Base-by-base conservation (phyloP, 2,113 vertebrate genomes). In the Desmodus rotundus region DNA sequence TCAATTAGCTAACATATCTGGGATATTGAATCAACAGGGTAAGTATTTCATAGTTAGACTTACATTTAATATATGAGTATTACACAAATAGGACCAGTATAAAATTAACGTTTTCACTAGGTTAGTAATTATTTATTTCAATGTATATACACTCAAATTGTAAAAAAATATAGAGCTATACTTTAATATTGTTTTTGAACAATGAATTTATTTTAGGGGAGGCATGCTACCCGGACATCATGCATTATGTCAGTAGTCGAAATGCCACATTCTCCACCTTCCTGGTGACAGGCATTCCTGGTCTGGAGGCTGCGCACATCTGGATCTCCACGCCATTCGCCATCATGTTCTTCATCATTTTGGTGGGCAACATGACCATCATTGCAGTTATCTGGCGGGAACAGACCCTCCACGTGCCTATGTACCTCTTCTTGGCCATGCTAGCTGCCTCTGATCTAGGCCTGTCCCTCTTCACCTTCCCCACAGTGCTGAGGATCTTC, bases 371-470 rank as follows among this genome's bases (percentile, higher is more conserved):
- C 4, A 0, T 45, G 38, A 86, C 36, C 56, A 77, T 96, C 31
- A 28, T 96, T 6, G 54, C 84, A 47, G 20, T 85, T 77, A 81
- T 97, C 24, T 85, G 52, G 56, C 7, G 1, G 13, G 96, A 97
- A 15, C 28, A 54, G 16, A 72, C 76, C 14, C 91, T 97, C 54
- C 96, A 97, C 7, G 54, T 89, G 38, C 97, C 98, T 38, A 96
- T 98, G 97, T 97, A 95, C 33, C 33, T 96, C 7, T 94, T 98
- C 61, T 58, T 97, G 41, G 88, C 93, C 68, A 97, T 94, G 94
- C 68, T 97, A 33, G 94, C 95, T 5, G 41, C 85, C 31, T 97
- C 95, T 1, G 93, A 98, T 33, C 52, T 97, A 11, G 89, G 95
- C 22, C 81, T 97, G 56, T 97, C 96, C 10, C 63, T 97, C 9